Evolutionary conservation across 2,888 invertebrate genomes (phyloP).

Genomic region (Drosophila nigricruria): DNA sequence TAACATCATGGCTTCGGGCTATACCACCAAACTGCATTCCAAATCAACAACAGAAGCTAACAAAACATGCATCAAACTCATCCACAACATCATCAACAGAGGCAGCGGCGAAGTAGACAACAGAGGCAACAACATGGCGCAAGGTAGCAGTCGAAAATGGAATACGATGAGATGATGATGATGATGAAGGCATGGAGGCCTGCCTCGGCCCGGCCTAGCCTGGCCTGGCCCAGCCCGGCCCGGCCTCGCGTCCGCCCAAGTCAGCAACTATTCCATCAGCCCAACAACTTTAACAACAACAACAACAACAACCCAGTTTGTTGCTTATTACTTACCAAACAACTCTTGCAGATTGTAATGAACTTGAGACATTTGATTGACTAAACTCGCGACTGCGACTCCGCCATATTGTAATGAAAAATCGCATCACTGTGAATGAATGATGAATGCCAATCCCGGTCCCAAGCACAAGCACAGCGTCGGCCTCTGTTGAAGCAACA

Average conservation of each 20-base stretch:
- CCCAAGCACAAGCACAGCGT: constrained; percentile 11
- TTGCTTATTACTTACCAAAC: constrained; percentile 75
- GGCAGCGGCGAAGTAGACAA: constrained; percentile 30
- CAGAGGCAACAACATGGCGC: constrained; percentile 47
- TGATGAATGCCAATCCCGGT: constrained; percentile 68
- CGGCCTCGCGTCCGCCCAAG: constrained; percentile 33
- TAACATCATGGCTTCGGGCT: constrained; percentile 55
- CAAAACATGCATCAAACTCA: constrained; percentile 77
- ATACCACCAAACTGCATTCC: constrained; percentile 76
- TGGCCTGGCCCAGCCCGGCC: background rate
- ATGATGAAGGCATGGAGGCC: constrained; percentile 42
- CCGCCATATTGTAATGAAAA: constrained; percentile 72
- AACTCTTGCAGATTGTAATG: constrained; percentile 75
- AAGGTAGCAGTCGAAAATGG: constrained; percentile 74
- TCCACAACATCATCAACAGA: constrained; percentile 74
- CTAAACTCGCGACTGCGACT: constrained; percentile 57
- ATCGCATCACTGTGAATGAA: constrained; percentile 72
- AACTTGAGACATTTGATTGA: constrained; percentile 78
- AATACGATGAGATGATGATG: constrained; percentile 49
- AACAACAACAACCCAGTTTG: constrained; percentile 40
- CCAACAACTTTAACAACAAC: constrained; percentile 57
- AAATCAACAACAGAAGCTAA: constrained; percentile 82
- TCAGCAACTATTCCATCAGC: constrained; percentile 51
- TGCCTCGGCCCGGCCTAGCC: constrained; percentile 12
- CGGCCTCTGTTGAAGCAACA: constrained; percentile 34